These are phyloP conservation scores for Rhinolophus ferrumequinum DNA, from an alignment of 2,113 vertebrate genomes.

Conservation along the genomic window DNA sequence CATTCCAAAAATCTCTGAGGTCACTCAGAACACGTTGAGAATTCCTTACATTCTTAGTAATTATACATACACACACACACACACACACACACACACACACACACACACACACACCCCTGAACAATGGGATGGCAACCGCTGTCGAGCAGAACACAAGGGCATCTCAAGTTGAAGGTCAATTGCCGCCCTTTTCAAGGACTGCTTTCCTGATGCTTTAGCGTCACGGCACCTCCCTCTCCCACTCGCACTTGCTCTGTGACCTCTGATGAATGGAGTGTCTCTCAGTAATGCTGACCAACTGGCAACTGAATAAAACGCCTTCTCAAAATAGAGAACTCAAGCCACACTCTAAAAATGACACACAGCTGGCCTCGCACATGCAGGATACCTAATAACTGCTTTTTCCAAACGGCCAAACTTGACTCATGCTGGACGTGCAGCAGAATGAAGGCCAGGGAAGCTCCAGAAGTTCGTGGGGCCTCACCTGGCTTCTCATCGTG, in stretches of 20 bases:
- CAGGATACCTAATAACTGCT: conserved; percentile 44
- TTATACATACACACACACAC: no score
- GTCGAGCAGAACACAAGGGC: neutral
- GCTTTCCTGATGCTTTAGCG: neutral
- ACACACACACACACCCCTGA: neutral
- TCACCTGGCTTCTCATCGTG: neutral
- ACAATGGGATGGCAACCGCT: neutral
- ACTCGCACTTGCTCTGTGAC: conserved; percentile 20
- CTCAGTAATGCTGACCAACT: conserved; percentile 69
- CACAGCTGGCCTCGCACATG: conserved; percentile 61
- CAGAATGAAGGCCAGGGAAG: neutral
- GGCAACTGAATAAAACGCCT: conserved; percentile 53
- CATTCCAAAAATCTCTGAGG: conserved; percentile 18
- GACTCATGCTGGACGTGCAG: neutral
- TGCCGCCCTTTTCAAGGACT: neutral
- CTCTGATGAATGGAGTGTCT: conserved; percentile 42
- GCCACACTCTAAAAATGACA: conserved; percentile 70
- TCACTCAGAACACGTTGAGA: neutral
- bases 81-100: no score
- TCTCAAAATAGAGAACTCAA: conserved; percentile 65
- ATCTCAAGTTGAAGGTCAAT: neutral
- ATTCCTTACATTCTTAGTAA: neutral
- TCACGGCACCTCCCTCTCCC: neutral
- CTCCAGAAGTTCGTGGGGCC: neutral
- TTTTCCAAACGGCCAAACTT: conserved; percentile 38